Evolutionary conservation across 2,797 vertebrate genomes (phyloP), one percentile per base, ranked within the genome.

Genomic region (Tapera naevia): DNA sequence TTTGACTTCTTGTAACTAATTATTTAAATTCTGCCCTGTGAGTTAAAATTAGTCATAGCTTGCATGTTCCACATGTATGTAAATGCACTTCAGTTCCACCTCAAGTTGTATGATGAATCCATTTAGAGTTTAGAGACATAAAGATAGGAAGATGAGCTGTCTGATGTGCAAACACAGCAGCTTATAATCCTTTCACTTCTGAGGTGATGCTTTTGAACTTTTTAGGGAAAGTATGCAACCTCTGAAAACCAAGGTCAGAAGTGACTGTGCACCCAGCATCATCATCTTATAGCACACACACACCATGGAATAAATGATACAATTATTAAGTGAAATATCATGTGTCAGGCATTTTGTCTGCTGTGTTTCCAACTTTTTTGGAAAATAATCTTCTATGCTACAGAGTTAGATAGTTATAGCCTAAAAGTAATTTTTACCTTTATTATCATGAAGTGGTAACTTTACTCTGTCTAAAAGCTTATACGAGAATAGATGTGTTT

Each of bases 1-100:
- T 98, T 99, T 98, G 98, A 98, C 98, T 98, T 98, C 98, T 98
- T 98, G 98, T 98, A 98, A 98, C 98, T 99, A 99, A 99, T 99
- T 98, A 99, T 99, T 98, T 98, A 98, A 98, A 98, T 98, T 98
- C 98, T 99, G 98, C 98, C 98, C 98, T 97, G 98, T 98, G 97
- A 98, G 98, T 98, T 98, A 98, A 98, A 99, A 98, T 98, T 98
- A 98, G 98, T 98, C 97, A 98, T 98, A 98, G 98, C 97, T 95
- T 97, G 98, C 97, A 97, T 86, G 67, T 97, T 97, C 96, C 97
- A 96, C 97, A 97, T 97, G 95, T 98, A 98, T 98, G 98, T 98
- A 98, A 98, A 98, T 98, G 97, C 96, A 97, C 95, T 97, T 93
- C 96, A 97, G 95, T 97, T 97, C 95, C 94, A 97, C 96, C 97